Conservation (phyloP, 2,888 invertebrate genomes). For the Galerucella pusilla region DNA sequence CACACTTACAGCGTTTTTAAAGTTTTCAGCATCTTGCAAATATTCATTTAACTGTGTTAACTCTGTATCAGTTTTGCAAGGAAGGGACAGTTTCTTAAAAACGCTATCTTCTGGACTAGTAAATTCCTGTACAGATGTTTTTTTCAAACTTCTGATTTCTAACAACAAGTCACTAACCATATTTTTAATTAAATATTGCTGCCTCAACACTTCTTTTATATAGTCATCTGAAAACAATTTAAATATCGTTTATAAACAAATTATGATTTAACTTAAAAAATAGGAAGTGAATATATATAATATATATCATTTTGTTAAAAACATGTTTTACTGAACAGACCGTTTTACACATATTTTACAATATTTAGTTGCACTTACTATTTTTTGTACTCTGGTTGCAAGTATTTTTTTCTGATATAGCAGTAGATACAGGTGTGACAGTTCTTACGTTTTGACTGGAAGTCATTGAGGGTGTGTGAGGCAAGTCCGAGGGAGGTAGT, state of each 20-base stretch:
- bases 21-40: background rate
- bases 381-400: no score
- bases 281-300: background rate
- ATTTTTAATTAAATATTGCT: no score
- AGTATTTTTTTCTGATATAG: no score
- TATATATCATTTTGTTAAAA: no score
- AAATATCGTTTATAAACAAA: background rate
- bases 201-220: conserved; percentile 9
- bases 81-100: conserved; percentile 12
- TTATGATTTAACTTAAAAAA: background rate
- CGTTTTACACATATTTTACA: background rate
- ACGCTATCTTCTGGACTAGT: conserved; percentile 7
- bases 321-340: no score
- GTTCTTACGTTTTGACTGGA: background rate
- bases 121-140: background rate
- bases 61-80: background rate
- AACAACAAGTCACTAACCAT: no score
- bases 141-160: background rate
- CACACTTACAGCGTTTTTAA: no score
- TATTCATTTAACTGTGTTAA: conserved; percentile 9
- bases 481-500: background rate
- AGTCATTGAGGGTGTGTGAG: conserved; percentile 11
- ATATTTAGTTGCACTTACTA: no score
- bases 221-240: conserved; percentile 17
- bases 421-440: no score